Evolutionary conservation across 2,797 vertebrate genomes (phyloP).

Genomic region (Hippocampus kuda): DNA sequence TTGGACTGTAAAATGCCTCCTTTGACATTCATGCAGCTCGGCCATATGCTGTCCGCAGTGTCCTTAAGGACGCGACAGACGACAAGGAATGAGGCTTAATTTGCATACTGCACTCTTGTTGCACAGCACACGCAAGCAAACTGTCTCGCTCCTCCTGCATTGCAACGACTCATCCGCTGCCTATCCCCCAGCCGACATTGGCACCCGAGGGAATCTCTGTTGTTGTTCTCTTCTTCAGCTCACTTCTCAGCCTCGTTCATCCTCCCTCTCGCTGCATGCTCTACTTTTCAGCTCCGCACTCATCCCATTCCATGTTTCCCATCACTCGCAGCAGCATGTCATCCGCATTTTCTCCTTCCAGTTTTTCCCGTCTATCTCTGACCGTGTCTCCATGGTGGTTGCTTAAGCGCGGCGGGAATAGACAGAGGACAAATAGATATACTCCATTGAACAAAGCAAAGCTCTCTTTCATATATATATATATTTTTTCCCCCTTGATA

Average conservation of each 20-base stretch:
- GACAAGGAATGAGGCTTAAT: not conserved
- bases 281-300: not conserved
- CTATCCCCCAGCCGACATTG: slow-evolving; percentile 3
- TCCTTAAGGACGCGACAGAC: slow-evolving; percentile 11
- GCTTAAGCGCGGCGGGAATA: not conserved
- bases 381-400: not conserved
- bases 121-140: not conserved
- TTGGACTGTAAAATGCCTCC: not conserved
- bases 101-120: not conserved
- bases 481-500: too few species aligned
- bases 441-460: too few species aligned
- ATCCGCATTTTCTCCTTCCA: not conserved
- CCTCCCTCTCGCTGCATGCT: slow-evolving; percentile 1
- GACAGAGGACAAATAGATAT: too few species aligned
- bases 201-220: slow-evolving; percentile 6
- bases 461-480: too few species aligned
- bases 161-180: not conserved
- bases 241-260: not conserved
- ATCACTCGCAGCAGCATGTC: not conserved
- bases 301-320: not conserved
- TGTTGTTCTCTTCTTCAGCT: slow-evolving; percentile 2
- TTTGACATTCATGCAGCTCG: slow-evolving; percentile 7
- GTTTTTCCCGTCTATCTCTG: not conserved
- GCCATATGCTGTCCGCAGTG: not conserved
- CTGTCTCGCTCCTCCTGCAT: not conserved